Evolutionary conservation across 2,888 invertebrate species (phyloP), one percentile per base, ranked within the genome.

Genomic region (Allolobophora icterica): DNA sequence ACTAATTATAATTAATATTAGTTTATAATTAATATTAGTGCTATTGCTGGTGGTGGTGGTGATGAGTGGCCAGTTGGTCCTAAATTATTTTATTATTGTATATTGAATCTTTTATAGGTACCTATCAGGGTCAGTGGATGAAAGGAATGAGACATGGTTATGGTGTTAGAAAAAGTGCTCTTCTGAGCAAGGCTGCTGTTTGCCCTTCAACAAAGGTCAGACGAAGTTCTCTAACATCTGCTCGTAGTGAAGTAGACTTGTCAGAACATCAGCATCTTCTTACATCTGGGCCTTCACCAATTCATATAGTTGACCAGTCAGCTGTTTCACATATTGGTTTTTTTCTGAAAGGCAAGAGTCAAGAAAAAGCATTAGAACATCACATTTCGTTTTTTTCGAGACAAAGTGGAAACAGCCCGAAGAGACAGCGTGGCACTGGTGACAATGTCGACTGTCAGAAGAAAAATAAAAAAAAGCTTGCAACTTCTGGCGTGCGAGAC

Each of bases 141-240:
- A 97, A 98, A 91, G 99, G 99, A 89, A 97, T 99, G 97, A 97
- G 99, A 91, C 99, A 99, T 95, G 99, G 99, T 30, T 99, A 99
- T 96, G 99, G 99, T 91, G 98, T 99, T 91, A 97, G 99, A 91
- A 98, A 98, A 93, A 98, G 98, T 94, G 99, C 99, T 84, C 98
- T 98, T 90, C 99, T 99, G 96, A 99, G 98, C 92, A 97, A 98
- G 95, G 99, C 99, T 93, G 98, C 99, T 92, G 98, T 98, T 96
- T 98, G 98, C 96, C 97, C 98, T 92, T 71, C 45, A 30, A 94
- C 95, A 91, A 95, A 95, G 91, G 94, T 94, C 90, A 92, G 95
- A 58, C 94, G 96, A 84, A 95, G 95, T 92, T 95, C 95, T 52
- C 93, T 95, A 89, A 95, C 95, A 90, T 95, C 95, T 34, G 93